Base-by-base conservation (phyloP, 2,797 vertebrate genomes). In the Diglossa cyanea region DNA sequence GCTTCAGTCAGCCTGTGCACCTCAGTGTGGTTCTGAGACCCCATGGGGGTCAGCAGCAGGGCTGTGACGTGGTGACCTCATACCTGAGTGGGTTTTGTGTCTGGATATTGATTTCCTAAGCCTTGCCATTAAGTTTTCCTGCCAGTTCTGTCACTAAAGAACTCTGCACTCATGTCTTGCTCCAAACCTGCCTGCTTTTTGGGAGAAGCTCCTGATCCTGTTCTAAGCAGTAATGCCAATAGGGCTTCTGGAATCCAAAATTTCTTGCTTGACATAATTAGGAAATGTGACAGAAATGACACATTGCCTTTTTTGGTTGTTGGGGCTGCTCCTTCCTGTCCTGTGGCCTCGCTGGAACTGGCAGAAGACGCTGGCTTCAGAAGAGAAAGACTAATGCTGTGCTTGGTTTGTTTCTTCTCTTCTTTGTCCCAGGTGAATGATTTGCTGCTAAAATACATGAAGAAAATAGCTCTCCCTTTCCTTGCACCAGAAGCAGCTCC, bases 371-470 rank as follows among this genome's bases (percentile, higher is more conserved):
- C 9, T 12, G 18, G 37, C 37, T 76, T 60, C 24, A 42, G 80
- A n/a, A 37, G 18, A 26, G 60, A 15, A 42, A 11, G 31, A 7
- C 30, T 48, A 31, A 45, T 18, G 17, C 17, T 63, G 13, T 40
- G 8, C 4, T 30, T 44, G 54, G 3, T 39, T 25, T 79, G 18
- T 74, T 76, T 88, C 28, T 37, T 40, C 39, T 37, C 35, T 60
- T 95, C 57, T 62, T 57, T 48, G 39, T 72, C 17, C 13, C 79
- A 99, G 99, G 98, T 99, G 73, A 96, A 37, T 6, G 33, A 2
- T 0, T 39, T 99, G 87, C 68, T 99, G 17, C 98, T 98, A 18
- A 11, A 85, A 0, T 97, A 98, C 25, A 83, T 99, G 93, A 71
- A 31, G 26, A 54, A 66, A 42, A 60, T 67, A 0, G 72, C 98